Conservation (phyloP, 1,140 invertebrate species). For the Drosophila virilis region DNA sequence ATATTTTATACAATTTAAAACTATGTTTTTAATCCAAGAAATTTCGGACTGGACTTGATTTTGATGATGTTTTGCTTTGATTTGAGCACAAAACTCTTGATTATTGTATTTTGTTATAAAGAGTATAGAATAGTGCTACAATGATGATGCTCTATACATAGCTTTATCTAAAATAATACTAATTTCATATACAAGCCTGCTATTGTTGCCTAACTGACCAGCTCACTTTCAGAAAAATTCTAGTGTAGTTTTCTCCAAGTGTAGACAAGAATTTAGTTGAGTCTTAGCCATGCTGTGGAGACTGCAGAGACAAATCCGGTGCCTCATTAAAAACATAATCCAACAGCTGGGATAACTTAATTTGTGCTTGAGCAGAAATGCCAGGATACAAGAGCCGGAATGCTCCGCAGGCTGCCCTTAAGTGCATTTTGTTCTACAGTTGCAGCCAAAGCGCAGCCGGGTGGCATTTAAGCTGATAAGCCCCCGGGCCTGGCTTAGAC, state of each 20-base stretch:
- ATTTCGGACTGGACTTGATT: no score
- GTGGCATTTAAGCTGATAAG: constrained; percentile 53
- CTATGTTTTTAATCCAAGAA: no score
- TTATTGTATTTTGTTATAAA: no score
- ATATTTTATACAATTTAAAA: no score
- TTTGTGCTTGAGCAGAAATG: constrained; percentile 18
- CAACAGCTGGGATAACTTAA: constrained; percentile 28
- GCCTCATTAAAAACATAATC: constrained; percentile 39
- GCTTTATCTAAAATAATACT: no score
- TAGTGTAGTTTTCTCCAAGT: background rate
- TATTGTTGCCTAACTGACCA: no score
- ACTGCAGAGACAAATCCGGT: background rate
- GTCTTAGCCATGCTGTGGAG: background rate
- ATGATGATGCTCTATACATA: no score
- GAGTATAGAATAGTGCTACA: no score
- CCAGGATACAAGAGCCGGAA: constrained; percentile 8
- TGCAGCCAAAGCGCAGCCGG: constrained; percentile 6
- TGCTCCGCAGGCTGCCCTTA: constrained; percentile 9
- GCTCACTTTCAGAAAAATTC: no score
- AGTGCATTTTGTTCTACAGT: constrained; percentile 47
- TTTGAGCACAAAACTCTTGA: no score
- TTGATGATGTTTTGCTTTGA: no score
- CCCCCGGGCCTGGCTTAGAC: constrained; percentile 11
- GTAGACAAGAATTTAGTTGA: background rate
- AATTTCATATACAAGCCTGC: no score